Base-by-base conservation (phyloP, 2,888 invertebrate genomes). In the Pelosia muscerda region DNA sequence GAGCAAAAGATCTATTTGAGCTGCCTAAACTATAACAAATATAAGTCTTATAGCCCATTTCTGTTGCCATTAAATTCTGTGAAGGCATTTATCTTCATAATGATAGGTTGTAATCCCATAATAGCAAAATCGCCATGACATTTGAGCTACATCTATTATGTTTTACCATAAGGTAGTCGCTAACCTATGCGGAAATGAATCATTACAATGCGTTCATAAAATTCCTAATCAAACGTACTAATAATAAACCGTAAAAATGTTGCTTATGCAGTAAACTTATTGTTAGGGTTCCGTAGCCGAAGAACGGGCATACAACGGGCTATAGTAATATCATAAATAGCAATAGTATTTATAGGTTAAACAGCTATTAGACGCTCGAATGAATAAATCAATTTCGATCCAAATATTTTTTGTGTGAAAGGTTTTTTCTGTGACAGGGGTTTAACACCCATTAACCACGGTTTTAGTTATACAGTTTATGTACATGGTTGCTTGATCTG, bases 61-160 rank as follows among this genome's bases (percentile, higher is more conserved):
- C 23, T 25, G 25, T 23, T 25, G 8, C 25, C 15, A 55, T 26
- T 55, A 13, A 13, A 13, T 25, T 55, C 25, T 9, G 1, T 13
- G 4, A 55, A 10, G 25, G 55, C 23, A 25, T 55, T 25, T 26
- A 26, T 26, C 25, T 26, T 5, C 25, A 55, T 55, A 55, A 55
- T 55, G 15, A 55, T 25, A 23, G 55, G 23, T 13, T 55, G 13
- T 55, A 25, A 23, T 25, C 25, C 55, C 55, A 55, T 55, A 55
- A 55, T 25, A 55, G 42, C 19, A 15, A 55, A 55, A 25, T 55
- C 55, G 3, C 55, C 55, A 55, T 55, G 55, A 55, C 25, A 55
- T 55, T 55, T 42, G 4, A 42, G 19, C 6, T 42, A 55, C 15
- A 55, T 55, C n/a, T n/a, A 55, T 25, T 55, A 55, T n/a, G 55